Conservation (phyloP, 2,113 vertebrate species). For the Phyllostomus discolor region DNA sequence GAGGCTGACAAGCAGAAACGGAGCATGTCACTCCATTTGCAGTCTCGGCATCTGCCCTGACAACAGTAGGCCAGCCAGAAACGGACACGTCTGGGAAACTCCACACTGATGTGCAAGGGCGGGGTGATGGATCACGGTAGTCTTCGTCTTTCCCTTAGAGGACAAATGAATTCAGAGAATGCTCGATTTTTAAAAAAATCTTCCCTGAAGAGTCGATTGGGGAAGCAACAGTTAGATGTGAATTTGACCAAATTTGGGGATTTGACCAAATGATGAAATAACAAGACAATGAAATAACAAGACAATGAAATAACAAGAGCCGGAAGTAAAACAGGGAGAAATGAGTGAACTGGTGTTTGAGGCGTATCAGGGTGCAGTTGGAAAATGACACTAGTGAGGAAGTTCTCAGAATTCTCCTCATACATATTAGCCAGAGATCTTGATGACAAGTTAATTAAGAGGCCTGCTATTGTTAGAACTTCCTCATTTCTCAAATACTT, state of each 20-base stretch:
- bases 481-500: not conserved
- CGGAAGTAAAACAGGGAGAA: not conserved
- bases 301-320: not conserved
- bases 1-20: not conserved
- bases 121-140: not conserved
- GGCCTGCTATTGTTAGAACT: not conserved
- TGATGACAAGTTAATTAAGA: not conserved
- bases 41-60: not conserved
- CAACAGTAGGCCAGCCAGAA: not conserved
- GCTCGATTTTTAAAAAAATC: not conserved
- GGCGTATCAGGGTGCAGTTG: not conserved
- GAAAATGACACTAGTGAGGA: not conserved
- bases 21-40: not conserved
- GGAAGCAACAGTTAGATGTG: not conserved
- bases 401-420: conserved; percentile 5
- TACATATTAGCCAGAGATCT: not conserved
- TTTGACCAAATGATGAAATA: not conserved
- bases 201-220: not conserved
- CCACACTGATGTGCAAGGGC: not conserved
- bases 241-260: not conserved
- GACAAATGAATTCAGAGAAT: not conserved
- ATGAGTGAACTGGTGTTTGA: not conserved
- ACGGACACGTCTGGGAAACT: not conserved
- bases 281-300: not conserved
- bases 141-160: not conserved